Percentiles rank a stretch among this genome's conserved stretches.
Evolutionary conservation across 2,888 invertebrate species (phyloP).

Genomic region (Drosophila trichaetosa): DNA sequence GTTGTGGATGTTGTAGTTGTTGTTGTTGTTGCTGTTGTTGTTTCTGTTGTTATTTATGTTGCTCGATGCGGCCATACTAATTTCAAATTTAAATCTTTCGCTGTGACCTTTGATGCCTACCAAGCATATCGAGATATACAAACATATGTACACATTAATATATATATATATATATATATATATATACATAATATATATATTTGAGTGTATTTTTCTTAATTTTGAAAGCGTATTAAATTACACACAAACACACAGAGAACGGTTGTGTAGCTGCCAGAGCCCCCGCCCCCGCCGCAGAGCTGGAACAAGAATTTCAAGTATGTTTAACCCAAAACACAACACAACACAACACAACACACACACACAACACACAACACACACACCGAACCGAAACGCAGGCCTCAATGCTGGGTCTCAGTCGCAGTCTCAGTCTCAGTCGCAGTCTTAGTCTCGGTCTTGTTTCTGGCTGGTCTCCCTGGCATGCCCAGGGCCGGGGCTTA

Average conservation of each 20-base stretch:
- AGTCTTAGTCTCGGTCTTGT: slow-evolving; percentile 22
- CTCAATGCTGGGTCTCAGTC: slow-evolving; percentile 33
- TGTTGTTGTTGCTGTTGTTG: slow-evolving; percentile 13
- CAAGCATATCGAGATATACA: slow-evolving; percentile 52
- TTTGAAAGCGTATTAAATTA: slow-evolving; percentile 81
- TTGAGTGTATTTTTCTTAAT: slow-evolving; percentile 68
- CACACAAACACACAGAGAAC: slow-evolving; percentile 48
- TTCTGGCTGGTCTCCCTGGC: slow-evolving; percentile 38
- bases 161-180: slow-evolving; percentile 10
- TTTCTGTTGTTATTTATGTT: slow-evolving; percentile 61
- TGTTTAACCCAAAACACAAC: slow-evolving; percentile 78
- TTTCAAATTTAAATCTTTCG: slow-evolving; percentile 74
- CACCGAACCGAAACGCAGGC: slow-evolving; percentile 26
- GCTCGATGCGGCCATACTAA: slow-evolving; percentile 68
- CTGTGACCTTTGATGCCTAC: slow-evolving; percentile 78
- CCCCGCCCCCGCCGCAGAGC: slow-evolving; percentile 39
- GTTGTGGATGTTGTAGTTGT: slow-evolving; percentile 22
- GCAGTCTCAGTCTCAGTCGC: not conserved
- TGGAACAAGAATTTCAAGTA: slow-evolving; percentile 82
- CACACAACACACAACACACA: slow-evolving; percentile 11
- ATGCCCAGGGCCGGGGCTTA: slow-evolving; percentile 69
- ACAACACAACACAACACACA: slow-evolving; percentile 35
- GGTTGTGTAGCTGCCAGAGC: slow-evolving; percentile 16
- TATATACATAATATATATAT: slow-evolving; percentile 36
- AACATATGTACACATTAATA: slow-evolving; percentile 10